Evolutionary conservation across 2,113 vertebrate genomes (phyloP).

Genomic region (Campylomormyrus numenius): DNA sequence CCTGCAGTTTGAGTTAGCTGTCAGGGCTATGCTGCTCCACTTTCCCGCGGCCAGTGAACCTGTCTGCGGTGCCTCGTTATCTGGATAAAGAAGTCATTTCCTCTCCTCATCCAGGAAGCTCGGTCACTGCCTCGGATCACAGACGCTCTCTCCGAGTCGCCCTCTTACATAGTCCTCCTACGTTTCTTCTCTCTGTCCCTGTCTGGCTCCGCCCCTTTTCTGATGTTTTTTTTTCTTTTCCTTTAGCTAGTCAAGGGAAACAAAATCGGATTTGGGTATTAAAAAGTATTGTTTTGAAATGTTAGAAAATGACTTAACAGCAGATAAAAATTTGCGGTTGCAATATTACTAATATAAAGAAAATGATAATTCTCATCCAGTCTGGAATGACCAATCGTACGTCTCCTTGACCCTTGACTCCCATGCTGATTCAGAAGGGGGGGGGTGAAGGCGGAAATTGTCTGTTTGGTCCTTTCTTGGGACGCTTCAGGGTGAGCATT

Average conservation of each 20-base stretch:
- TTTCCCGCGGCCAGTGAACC: not conserved
- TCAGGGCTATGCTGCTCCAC: not conserved
- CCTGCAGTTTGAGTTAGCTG: not conserved
- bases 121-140: not conserved
- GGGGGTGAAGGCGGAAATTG: not conserved
- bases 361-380: slow-evolving; percentile 32
- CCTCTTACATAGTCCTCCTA: not conserved
- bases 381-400: not conserved
- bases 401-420: not conserved
- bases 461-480: not conserved
- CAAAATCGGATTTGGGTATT: not conserved
- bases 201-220: not conserved
- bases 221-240: not conserved
- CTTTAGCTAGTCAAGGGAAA: not conserved
- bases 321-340: slow-evolving; percentile 42
- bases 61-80: not conserved
- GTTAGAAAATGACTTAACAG: slow-evolving; percentile 53
- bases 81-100: slow-evolving; percentile 2
- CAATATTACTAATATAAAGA: slow-evolving; percentile 47
- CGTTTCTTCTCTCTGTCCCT: not conserved
- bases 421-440: not conserved
- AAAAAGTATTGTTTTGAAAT: slow-evolving; percentile 43
- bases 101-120: not conserved
- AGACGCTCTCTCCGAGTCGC: not conserved
- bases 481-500: not conserved